Base-by-base conservation (phyloP, 2,797 vertebrate genomes). In the Sebastes hopkinsi region DNA sequence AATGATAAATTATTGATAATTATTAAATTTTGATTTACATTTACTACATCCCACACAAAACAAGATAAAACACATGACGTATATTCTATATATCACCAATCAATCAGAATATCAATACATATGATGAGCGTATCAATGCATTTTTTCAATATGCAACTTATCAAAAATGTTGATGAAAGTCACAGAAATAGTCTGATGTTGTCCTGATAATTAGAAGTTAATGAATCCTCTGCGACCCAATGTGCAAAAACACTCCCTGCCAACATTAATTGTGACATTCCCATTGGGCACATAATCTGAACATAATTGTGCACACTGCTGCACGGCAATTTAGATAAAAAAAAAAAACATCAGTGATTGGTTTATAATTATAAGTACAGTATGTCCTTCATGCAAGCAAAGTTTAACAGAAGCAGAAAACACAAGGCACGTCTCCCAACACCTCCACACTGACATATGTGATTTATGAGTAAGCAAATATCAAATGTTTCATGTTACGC, bases 381-480 rank as follows among this genome's bases (percentile, higher is more conserved):
- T 22, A 4, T 18, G 25, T 59, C 30, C 25, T 62, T 84, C 29
- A 36, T 46, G 46, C 4, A 59, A 1, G 20, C 18, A 50, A 67
- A 67, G 22, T 55, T 11, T 2, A 13, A 25, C 34, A 42, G n/a
- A 79, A 73, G 34, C 4, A 70, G 42, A 58, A 18, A 25, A 30
- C 27, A 67, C 23, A 34, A 55, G 11, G n/a, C 11, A 18, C 2
- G 4, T 25, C 30, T 30, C 25, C 9, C 3, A 54, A 5, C 52
- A 50, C 3, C 3, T 42, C 64, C 20, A 66, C 12, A 59, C 0
- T 66, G 29, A 61, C 9, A 3, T 8, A 20, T 25, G 46, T 58
- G 68, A 77, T 60, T 80, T 76, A 59, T 72, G 29, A 72, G 27
- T 8, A 46, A 50, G 34, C 20, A 52, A 34, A 69, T 54, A 78